These are phyloP conservation scores for Ruditapes philippinarum DNA, from an alignment of 1,140 invertebrate genomes.

Conservation along the genomic window DNA sequence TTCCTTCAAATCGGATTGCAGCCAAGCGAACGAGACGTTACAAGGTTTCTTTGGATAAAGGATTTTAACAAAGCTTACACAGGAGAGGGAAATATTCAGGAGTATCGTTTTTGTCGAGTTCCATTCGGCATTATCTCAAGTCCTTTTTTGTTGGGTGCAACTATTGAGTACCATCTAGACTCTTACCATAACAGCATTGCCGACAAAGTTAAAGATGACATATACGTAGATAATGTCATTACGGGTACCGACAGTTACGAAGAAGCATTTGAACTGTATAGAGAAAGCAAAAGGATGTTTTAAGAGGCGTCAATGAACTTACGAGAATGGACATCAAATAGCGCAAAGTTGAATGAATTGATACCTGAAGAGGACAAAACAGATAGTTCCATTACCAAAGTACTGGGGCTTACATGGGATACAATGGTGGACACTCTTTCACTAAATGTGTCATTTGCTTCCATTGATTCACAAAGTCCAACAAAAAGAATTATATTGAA, in stretches of 20 bases:
- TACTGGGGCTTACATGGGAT: slow-evolving; percentile 36
- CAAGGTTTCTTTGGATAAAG: slow-evolving; percentile 59
- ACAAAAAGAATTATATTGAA: slow-evolving; percentile 4
- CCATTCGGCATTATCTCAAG: slow-evolving; percentile 43
- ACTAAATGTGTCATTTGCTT: not conserved
- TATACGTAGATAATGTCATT: slow-evolving; percentile 31
- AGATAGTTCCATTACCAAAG: not conserved
- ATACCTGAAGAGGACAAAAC: not conserved
- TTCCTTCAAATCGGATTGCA: slow-evolving; percentile 40
- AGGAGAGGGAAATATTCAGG: not conserved
- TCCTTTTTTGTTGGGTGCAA: slow-evolving; percentile 45
- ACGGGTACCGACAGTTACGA: not conserved
- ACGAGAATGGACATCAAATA: slow-evolving; percentile 17
- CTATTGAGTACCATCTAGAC: slow-evolving; percentile 2
- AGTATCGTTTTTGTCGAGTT: slow-evolving; percentile 32
- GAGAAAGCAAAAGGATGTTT: not conserved
- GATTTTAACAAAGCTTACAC: not conserved
- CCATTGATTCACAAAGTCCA: not conserved
- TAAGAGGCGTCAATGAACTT: slow-evolving; percentile 35
- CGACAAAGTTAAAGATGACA: slow-evolving; percentile 9
- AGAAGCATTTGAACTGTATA: not conserved
- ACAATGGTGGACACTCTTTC: not conserved
- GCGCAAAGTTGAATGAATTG: not conserved
- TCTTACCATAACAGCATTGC: not conserved
- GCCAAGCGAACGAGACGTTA: slow-evolving; percentile 52